A percentile compares a stretch with the other conserved stretches of the same genome.
phyloP scores from a whole-genome alignment of 2,113 vertebrate genomes.

The Sturnira hondurensis region DNA sequence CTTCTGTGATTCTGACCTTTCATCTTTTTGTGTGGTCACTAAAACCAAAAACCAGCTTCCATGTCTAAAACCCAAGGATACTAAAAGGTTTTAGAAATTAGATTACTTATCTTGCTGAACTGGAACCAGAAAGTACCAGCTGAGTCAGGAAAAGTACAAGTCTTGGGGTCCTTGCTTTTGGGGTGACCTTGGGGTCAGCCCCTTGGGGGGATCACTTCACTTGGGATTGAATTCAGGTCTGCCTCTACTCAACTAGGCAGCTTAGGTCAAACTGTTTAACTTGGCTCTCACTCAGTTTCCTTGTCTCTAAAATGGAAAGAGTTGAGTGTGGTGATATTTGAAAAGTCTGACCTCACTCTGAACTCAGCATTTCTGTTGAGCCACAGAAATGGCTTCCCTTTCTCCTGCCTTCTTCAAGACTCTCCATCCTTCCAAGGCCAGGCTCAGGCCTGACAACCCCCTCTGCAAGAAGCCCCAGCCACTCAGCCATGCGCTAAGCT shows the following conservation, averaged over 20 bases:
- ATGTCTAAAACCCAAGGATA: not conserved
- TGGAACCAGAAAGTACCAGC: not conserved
- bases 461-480: accelerated
- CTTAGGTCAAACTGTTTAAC: accelerated
- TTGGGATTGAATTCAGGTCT: not conserved
- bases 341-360: not conserved
- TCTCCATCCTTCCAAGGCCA: not conserved
- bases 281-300: accelerated
- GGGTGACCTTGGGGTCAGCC: not conserved
- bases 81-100: not conserved
- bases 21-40: too few species aligned
- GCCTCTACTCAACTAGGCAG: too few species aligned
- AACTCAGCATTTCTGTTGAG: accelerated
- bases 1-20: too few species aligned
- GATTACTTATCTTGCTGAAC: not conserved
- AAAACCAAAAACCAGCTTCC: not conserved
- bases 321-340: accelerated
- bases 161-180: not conserved
- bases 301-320: not conserved
- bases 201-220: accelerated
- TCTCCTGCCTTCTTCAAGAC: not conserved
- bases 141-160: not conserved
- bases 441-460: accelerated
- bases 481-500: too few species aligned
- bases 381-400: accelerated